A percentile compares a stretch with the other conserved stretches of the same genome.
Evolutionary conservation across 2,888 invertebrate species (phyloP).

Genomic region (Eumerus sabulonum): DNA sequence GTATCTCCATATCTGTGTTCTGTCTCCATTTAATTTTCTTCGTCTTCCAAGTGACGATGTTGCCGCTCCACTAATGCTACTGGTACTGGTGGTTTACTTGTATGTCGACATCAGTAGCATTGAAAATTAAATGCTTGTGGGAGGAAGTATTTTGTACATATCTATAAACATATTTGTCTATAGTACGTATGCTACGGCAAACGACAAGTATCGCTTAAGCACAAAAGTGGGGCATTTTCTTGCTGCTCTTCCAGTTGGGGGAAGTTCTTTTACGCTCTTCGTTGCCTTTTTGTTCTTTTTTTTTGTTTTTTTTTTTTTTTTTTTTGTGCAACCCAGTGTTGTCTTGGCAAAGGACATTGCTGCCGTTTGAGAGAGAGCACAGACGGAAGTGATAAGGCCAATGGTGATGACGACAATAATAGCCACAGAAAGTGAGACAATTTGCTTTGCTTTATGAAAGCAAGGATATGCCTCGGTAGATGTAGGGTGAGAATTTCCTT

Average conservation of each 20-base stretch:
- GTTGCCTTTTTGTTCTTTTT: slow-evolving; percentile 33
- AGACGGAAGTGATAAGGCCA: slow-evolving; percentile 68
- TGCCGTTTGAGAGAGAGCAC: slow-evolving; percentile 35
- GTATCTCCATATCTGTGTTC: slow-evolving; percentile 58
- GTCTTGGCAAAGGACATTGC: slow-evolving; percentile 56
- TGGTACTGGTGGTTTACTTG: slow-evolving; percentile 62
- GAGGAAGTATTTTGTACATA: slow-evolving; percentile 62
- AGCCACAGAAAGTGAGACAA: slow-evolving; percentile 51
- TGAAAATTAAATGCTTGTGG: slow-evolving; percentile 62
- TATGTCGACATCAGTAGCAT: slow-evolving; percentile 50
- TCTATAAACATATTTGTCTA: too few species aligned
- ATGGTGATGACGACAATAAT: slow-evolving; percentile 66
- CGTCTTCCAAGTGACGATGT: slow-evolving; percentile 58
- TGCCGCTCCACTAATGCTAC: background rate
- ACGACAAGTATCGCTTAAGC: slow-evolving; percentile 60
- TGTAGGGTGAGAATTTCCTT: background rate
- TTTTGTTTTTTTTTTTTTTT: slow-evolving; percentile 26
- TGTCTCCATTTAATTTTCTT: slow-evolving; percentile 68
- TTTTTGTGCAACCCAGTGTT: slow-evolving; percentile 46
- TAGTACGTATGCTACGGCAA: slow-evolving; percentile 2
- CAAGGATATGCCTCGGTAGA: slow-evolving; percentile 18
- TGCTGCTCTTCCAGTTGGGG: slow-evolving; percentile 17
- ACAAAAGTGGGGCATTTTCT: slow-evolving; percentile 60
- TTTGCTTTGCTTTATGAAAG: slow-evolving; percentile 40
- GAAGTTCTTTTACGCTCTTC: slow-evolving; percentile 53